These are phyloP conservation scores for Onthophagus sagittarius DNA, from an alignment of 2,888 invertebrate genomes.

Conservation along the genomic window DNA sequence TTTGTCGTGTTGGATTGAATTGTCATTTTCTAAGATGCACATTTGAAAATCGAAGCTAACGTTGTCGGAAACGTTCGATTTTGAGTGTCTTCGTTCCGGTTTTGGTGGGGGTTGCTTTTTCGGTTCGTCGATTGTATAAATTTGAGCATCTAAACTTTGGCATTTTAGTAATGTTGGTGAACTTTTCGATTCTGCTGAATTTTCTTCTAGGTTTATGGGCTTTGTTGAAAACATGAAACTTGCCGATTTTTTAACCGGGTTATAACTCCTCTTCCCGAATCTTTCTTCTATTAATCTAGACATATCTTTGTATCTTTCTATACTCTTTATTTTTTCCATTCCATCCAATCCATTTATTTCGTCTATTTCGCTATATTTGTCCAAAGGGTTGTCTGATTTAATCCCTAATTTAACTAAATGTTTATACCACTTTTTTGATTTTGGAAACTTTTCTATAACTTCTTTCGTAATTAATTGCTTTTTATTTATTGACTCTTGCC, in stretches of 20 bases:
- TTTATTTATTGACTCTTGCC: conserved; percentile 1
- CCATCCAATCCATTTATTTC: conserved; percentile 54
- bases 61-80: conserved; percentile 37
- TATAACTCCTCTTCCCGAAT: conserved; percentile 52
- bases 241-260: conserved; percentile 45
- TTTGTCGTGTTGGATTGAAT: conserved; percentile 27
- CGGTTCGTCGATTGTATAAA: conserved; percentile 33
- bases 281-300: conserved; percentile 65
- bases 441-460: conserved; percentile 48
- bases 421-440: conserved; percentile 65
- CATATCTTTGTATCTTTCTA: conserved; percentile 70
- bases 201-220: conserved; percentile 38
- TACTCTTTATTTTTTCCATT: conserved; percentile 64
- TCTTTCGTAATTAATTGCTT: conserved; percentile 42
- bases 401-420: conserved; percentile 55
- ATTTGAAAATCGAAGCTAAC: conserved; percentile 42
- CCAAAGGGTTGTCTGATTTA: conserved; percentile 43
- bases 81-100: conserved; percentile 25
- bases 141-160: conserved; percentile 42
- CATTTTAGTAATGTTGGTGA: conserved; percentile 41
- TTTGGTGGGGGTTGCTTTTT: conserved; percentile 4
- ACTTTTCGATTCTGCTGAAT: conserved; percentile 30
- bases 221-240: conserved; percentile 45
- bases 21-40: conserved; percentile 41
- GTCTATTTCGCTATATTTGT: conserved; percentile 47